Evolutionary conservation across 1,140 invertebrate genomes (phyloP).

Genomic region (Linepithema humile): DNA sequence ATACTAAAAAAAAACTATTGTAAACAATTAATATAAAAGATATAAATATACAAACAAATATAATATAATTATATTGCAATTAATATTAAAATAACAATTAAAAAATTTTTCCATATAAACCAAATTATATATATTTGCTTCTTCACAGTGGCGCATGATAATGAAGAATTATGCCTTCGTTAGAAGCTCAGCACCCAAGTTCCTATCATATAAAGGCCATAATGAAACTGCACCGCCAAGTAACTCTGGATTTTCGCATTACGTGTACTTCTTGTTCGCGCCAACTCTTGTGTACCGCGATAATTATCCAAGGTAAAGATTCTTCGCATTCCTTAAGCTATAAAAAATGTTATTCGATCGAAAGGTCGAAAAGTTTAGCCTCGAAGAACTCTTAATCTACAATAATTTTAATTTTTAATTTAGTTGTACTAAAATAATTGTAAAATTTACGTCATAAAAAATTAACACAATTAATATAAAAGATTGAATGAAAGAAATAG

Average conservation of each 20-base stretch:
- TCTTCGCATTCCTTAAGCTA: background rate
- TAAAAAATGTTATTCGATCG: background rate
- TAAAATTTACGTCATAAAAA: no score
- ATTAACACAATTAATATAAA: no score
- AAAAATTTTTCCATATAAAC: background rate
- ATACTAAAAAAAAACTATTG: no score
- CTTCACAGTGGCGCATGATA: constrained; percentile 90
- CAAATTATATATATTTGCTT: constrained; percentile 37
- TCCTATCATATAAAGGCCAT: constrained; percentile 80
- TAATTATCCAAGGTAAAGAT: constrained; percentile 93
- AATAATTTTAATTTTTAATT: no score
- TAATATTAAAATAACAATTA: background rate
- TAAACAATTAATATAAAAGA: no score
- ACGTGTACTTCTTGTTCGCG: constrained; percentile 94
- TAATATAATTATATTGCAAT: no score
- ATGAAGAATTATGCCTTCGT: constrained; percentile 96
- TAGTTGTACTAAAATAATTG: no score
- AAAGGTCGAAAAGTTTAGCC: background rate
- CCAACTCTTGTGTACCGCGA: constrained; percentile 95
- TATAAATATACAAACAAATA: no score
- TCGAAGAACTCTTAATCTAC: no score
- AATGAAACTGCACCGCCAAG: constrained; percentile 63
- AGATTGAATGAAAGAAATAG: no score
- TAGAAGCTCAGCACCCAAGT: constrained; percentile 87
- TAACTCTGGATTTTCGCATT: constrained; percentile 90